phyloP scores from a whole-genome alignment of 2,113 vertebrate genomes.

The Mirounga angustirostris region DNA sequence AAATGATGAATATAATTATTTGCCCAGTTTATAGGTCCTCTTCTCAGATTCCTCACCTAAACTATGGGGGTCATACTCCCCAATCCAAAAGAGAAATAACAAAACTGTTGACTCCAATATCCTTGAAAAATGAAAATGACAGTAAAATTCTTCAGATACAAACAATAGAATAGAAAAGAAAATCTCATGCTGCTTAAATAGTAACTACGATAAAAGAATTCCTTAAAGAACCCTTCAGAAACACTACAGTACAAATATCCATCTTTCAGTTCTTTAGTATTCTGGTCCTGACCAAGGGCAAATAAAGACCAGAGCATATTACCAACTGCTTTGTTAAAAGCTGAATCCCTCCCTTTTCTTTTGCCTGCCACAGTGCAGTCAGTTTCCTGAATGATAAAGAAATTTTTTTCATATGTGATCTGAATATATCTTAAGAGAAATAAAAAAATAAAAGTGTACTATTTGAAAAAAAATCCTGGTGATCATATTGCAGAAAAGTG shows the following conservation, averaged over 20 bases:
- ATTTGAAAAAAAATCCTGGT: slow-evolving; percentile 24
- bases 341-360: slow-evolving; percentile 56
- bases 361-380: slow-evolving; percentile 16
- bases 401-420: slow-evolving; percentile 46
- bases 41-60: background rate
- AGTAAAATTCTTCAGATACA: slow-evolving; percentile 2
- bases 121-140: slow-evolving; percentile 24
- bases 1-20: slow-evolving; percentile 6
- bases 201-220: background rate
- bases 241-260: slow-evolving; percentile 39
- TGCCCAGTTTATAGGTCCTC: background rate
- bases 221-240: slow-evolving; percentile 49
- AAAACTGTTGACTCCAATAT: background rate
- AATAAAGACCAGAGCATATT: slow-evolving; percentile 63
- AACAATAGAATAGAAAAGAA: background rate
- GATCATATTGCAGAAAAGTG: slow-evolving; percentile 51
- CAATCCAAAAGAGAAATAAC: background rate
- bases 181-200: background rate
- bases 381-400: slow-evolving; percentile 58
- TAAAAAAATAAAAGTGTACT: background rate
- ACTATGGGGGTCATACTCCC: background rate
- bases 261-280: slow-evolving; percentile 60
- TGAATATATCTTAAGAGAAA: slow-evolving; percentile 61
- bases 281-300: slow-evolving; percentile 69
- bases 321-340: slow-evolving; percentile 67